Evolutionary conservation across 1,140 invertebrate genomes (phyloP), one percentile per base, ranked within the genome.

Genomic region (Lordiphosa clarofinis): DNA sequence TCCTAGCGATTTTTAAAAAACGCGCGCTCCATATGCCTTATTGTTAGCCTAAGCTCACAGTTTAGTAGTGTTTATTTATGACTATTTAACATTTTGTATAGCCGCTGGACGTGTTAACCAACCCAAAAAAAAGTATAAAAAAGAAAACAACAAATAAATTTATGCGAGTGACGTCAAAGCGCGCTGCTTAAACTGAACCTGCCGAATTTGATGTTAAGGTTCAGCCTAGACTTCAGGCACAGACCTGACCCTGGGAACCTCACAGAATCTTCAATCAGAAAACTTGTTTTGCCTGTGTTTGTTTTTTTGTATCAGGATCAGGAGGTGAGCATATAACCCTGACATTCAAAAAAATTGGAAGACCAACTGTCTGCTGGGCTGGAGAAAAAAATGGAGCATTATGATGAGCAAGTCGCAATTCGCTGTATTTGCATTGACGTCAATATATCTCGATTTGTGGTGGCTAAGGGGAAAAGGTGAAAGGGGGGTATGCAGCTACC

Each of bases 61-160:
- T 72, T 82, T 84, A 76, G 67, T 76, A 65, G 78, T 82, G 78
- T 82, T 76, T 82, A 82, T 82, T 82, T 82, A 84, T 82, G 76
- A 73, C 76, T 82, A 84, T 68, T 81, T 81, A 76, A 64, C 47
- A 76, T 69, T 65, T 60, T 63, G 52, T 47, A 60, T 57, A 60
- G 71, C 64, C 68, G 46, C 73, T 64, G 44, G 58, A 62, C 72
- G 76, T 81, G 76, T 75, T 82, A 82, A 76, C 72, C 47, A 50
- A 53, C 67, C 66, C 54, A 57, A 62, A 60, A 52, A 58, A 49
- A 46, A 56, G 47, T 56, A 61, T 13, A 52, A 47, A 19, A 39
- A 38, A 56, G 49, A 13, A 35, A 58, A 64, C 33, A 44, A 21
- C 60, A 65, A 57, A 33, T 52, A 54, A 52, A 84, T 82, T 76